A percentile compares a stretch with the other conserved stretches of the same genome.
phyloP scores from a whole-genome alignment of 2,797 vertebrate species.

The Lagodon rhomboides region DNA sequence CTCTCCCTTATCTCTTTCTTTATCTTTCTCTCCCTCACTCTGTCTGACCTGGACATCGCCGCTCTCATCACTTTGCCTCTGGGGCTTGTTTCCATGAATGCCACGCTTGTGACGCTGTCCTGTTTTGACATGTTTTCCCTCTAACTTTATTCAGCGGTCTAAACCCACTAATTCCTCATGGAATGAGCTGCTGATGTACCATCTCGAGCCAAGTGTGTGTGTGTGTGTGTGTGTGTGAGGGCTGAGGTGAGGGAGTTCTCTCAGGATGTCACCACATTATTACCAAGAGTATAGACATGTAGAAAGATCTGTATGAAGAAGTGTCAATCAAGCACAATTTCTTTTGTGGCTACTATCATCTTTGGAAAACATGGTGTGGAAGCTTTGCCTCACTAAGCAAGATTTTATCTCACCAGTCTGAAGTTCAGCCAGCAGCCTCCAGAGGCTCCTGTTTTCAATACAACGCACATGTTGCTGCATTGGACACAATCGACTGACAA shows the following conservation, averaged over 20 bases:
- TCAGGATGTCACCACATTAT: slow-evolving; percentile 39
- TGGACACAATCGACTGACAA: background rate
- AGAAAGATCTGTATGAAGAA: slow-evolving; percentile 21
- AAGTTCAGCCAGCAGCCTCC: slow-evolving; percentile 16
- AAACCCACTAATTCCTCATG: slow-evolving; percentile 60
- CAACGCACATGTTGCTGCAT: background rate
- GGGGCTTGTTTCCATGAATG: slow-evolving; percentile 45
- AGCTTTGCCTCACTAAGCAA: slow-evolving; percentile 6
- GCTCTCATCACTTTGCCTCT: slow-evolving; percentile 51
- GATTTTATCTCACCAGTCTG: slow-evolving; percentile 7
- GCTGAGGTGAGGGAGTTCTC: slow-evolving; percentile 2
- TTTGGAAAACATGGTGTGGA: slow-evolving; percentile 15
- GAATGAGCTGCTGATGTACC: slow-evolving; percentile 53
- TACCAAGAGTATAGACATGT: slow-evolving; percentile 27
- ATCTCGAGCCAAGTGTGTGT: slow-evolving; percentile 35
- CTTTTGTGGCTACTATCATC: background rate
- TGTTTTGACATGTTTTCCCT: slow-evolving; percentile 70
- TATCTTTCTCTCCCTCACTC: slow-evolving; percentile 13
- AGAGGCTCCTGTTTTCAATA: background rate
- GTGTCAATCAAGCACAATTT: slow-evolving; percentile 19
- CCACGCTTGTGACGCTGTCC: slow-evolving; percentile 47
- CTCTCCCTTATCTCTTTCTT: slow-evolving; percentile 13
- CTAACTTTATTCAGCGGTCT: slow-evolving; percentile 56
- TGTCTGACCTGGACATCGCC: slow-evolving; percentile 44
- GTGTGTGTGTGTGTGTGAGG: slow-evolving; percentile 7